phyloP scores from a whole-genome alignment of 2,888 invertebrate genomes.

The Choristoneura rosaceana region DNA sequence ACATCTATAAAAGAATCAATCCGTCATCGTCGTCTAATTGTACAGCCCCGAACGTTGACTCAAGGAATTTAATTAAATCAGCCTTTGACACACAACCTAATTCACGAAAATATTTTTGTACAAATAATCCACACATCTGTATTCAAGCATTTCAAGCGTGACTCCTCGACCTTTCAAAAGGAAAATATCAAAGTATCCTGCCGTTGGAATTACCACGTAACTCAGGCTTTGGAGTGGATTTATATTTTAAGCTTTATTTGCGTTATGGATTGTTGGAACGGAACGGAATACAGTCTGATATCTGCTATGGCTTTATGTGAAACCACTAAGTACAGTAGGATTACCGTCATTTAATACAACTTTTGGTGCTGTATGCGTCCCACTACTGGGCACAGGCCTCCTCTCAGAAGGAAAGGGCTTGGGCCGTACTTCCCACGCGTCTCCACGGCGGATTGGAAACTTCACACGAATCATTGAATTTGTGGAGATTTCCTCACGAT shows the following conservation, averaged over 20 bases:
- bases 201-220: constrained; percentile 4
- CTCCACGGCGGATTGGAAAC: too few species aligned
- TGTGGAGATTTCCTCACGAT: too few species aligned
- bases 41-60: constrained; percentile 15
- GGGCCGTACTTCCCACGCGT: too few species aligned
- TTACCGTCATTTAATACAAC: neutral
- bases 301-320: neutral
- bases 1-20: neutral
- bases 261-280: neutral
- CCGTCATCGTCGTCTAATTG: constrained; percentile 24
- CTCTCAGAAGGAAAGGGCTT: too few species aligned
- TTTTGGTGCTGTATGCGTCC: neutral
- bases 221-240: neutral
- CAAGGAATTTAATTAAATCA: neutral
- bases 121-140: constrained; percentile 5
- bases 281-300: constrained; percentile 1
- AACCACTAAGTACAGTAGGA: neutral
- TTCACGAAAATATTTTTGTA: neutral
- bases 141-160: neutral
- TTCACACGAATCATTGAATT: too few species aligned
- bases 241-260: constrained; percentile 5
- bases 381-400: too few species aligned
- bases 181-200: constrained; percentile 15
- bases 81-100: neutral
- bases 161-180: neutral